A percentile compares a stretch with the other conserved stretches of the same genome.
Conservation (phyloP, 2,888 invertebrate genomes). For the Odontocolon sp. region DNA sequence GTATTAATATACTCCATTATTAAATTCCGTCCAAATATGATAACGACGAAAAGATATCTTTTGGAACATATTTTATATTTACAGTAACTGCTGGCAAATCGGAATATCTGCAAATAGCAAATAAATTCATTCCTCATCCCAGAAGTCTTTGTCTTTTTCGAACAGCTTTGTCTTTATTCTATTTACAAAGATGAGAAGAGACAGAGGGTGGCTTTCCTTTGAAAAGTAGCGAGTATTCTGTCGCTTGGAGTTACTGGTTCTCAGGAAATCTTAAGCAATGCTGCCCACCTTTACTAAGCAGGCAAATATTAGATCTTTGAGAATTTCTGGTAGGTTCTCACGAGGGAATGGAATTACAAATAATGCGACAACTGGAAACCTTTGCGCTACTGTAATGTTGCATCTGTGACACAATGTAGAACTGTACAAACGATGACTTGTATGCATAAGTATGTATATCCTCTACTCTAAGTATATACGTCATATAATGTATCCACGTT, state of each 20-base stretch:
- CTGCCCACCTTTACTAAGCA: background rate
- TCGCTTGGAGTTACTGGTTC: background rate
- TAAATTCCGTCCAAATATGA: too few relatives aligned
- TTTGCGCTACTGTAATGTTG: background rate
- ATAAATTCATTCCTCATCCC: background rate
- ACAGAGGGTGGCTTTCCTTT: background rate
- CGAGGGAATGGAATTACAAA: background rate
- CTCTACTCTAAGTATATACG: too few relatives aligned
- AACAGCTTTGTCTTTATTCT: background rate
- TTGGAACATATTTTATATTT: too few relatives aligned
- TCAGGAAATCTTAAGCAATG: background rate
- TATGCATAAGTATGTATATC: too few relatives aligned
- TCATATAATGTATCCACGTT: too few relatives aligned
- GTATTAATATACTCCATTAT: too few relatives aligned
- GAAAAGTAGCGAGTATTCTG: background rate
- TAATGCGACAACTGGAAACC: background rate
- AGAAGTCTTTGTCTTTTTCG: background rate
- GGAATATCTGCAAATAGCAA: background rate
- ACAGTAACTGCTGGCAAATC: too few relatives aligned
- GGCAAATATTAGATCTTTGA: background rate
- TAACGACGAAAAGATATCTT: too few relatives aligned
- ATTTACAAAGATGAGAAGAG: background rate
- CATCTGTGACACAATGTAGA: too few relatives aligned
- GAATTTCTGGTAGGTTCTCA: background rate
- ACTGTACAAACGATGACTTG: too few relatives aligned